A percentile compares a stretch with the other conserved stretches of the same genome.
phyloP scores from a whole-genome alignment of 2,888 invertebrate genomes.

The Lepidochrysops patricia region DNA sequence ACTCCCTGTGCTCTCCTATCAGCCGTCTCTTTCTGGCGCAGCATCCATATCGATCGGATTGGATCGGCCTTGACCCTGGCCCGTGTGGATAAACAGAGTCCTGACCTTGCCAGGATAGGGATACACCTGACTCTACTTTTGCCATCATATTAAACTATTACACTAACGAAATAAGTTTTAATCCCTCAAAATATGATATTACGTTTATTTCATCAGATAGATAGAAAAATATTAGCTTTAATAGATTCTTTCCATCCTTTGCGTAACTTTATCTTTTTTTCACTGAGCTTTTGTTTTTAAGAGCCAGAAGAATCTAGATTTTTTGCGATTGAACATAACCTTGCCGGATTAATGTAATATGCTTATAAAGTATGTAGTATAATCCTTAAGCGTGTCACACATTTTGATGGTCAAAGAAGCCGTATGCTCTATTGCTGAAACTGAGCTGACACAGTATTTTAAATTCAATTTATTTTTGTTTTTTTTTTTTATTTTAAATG shows the following conservation, averaged over 20 bases:
- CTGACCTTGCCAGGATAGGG: conserved; percentile 36
- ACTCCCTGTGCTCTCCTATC: conserved; percentile 13
- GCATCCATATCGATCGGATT: conserved; percentile 65
- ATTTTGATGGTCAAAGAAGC: conserved; percentile 9
- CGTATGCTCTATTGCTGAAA: background rate
- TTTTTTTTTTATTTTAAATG: background rate
- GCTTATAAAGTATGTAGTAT: conserved; percentile 3
- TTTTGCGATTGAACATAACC: background rate
- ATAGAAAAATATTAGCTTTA: too few relatives aligned
- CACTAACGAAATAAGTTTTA: background rate
- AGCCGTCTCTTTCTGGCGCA: conserved; percentile 40
- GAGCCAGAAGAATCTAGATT: background rate
- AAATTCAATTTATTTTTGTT: background rate
- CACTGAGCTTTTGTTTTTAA: background rate
- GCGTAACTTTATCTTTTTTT: too few relatives aligned
- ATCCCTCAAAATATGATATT: too few relatives aligned
- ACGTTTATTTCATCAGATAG: too few relatives aligned
- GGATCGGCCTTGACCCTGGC: conserved; percentile 55
- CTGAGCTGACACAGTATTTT: background rate
- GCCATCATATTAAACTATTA: background rate
- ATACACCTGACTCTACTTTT: background rate
- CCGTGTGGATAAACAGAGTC: conserved; percentile 34
- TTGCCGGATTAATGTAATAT: background rate
- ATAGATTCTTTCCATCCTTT: too few relatives aligned
- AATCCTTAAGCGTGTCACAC: background rate